Base-by-base conservation (phyloP, 2,888 invertebrate species). In the Lithophane semibrunnea region DNA sequence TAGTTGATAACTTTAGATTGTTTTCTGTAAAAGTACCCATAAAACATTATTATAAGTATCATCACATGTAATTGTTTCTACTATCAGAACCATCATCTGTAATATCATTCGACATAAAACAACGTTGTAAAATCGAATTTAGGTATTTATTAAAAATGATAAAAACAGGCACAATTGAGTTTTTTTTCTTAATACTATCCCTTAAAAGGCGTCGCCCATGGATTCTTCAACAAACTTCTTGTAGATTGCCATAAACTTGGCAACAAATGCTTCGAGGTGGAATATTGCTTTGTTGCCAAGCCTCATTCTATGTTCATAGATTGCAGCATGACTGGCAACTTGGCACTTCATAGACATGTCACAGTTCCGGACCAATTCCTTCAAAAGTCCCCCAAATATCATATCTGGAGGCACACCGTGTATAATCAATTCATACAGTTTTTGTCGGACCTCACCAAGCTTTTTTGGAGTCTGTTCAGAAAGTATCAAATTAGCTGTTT, bases 211-310 rank as follows among this genome's bases (percentile, higher is more conserved):
- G 90, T 96, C 97, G 74, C 97, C 97, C 86, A 98, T 92, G 42
- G 97, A 97, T 89, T 98, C 98, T 92, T 98, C 98, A 93, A 99
- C 97, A 93, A 98, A 99, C 89, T 98, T 98, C 91, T 99, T 98
- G 93, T 99, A 99, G 87, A 99, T 98, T 56, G 98, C 97, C 99
- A 99, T 99, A 93, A 99, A 99, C 89, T 98, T 98, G 0, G 99
- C 99, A 68, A 99, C 98, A 97, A 99, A 99, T 4, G 99, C 99
- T 95, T 99, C 99, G 73, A 99, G 97, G 94, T 99, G 99, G 91
- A 99, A 99, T 89, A 99, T 99, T 42, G 98, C 98, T 95, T 99
- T 99, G 89, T 98, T 98, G 29, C 99, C 99, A 75, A 98, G 97
- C 90, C 98, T 98, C 97, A 99, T 98, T 87, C 99, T 97, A 92